Evolutionary conservation across 2,888 invertebrate species (phyloP), one percentile per base, ranked within the genome.

Genomic region (Aporophyla lueneburgensis): DNA sequence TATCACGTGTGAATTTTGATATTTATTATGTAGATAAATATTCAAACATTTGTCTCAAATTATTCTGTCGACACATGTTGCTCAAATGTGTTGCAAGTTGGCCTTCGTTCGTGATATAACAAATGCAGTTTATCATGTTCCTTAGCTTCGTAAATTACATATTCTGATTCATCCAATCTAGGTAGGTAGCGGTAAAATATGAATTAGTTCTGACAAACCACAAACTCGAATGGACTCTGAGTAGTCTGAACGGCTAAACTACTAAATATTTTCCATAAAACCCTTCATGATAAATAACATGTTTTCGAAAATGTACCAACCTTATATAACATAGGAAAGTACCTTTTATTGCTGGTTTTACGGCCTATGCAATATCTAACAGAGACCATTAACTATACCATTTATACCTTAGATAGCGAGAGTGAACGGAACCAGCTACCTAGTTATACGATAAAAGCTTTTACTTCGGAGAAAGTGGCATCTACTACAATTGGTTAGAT

Each of bases 341-440:
- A 56, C 4, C 16, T 66, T 76, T 70, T 53, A 58, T 51, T 63
- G 51, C 58, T n/a, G 56, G 54, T 67, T 71, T 58, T 59, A 72
- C 24, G 6, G 49, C 19, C 12, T 43, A 53, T 33, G 66, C 33
- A 70, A 54, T 61, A 33, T 40, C 9, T 54, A 14, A 40, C 27
- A 63, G 40, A 56, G 5, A 46, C 54, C 43, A 66, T 76, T 56
- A 54, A 33, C 72, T 59, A 46, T 53, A 51, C 9, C 19, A 62
- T 33, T 51, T 24, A 53, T 63, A 78, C 54, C 68, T 73, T 77
- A 62, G 77, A 76, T 70, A 43, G 71, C 72, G 81, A 81, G 81
- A 85, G 89, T 80, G 82, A 86, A 84, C 46, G 83, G 78, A 65
- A 80, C 65, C 53, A 61, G 78, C 61, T 73, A 73, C 79, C 54